Evolutionary conservation across 2,888 invertebrate genomes (phyloP).

Genomic region (Magallana nippona): DNA sequence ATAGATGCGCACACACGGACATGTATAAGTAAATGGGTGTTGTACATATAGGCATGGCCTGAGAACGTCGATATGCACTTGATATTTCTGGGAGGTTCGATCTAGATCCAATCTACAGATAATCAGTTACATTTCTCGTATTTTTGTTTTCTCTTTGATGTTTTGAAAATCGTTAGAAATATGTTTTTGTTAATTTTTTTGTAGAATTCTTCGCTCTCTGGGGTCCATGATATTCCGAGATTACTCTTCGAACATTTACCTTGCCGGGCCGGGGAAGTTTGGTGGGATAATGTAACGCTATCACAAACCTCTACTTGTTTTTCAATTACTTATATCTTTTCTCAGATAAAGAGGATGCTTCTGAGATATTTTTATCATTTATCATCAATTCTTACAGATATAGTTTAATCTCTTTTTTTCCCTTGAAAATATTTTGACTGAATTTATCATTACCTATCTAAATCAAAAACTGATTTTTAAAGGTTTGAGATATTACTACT

Average conservation of each 20-base stretch:
- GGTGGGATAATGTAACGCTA: slow-evolving; percentile 32
- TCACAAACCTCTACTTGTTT: slow-evolving; percentile 27
- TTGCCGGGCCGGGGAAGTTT: background rate
- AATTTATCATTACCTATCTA: slow-evolving; percentile 28
- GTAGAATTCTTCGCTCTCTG: slow-evolving; percentile 25
- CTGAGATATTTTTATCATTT: slow-evolving; percentile 21
- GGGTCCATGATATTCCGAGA: slow-evolving; percentile 14
- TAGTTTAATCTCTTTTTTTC: background rate
- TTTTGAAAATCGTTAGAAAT: slow-evolving; percentile 27
- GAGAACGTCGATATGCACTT: background rate
- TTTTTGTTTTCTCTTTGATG: slow-evolving; percentile 31
- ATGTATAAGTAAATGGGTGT: background rate
- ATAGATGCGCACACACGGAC: too few relatives aligned
- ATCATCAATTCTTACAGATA: slow-evolving; percentile 29
- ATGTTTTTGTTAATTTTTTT: slow-evolving; percentile 31
- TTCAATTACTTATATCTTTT: slow-evolving; percentile 29
- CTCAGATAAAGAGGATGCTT: slow-evolving; percentile 16
- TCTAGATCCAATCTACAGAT: background rate
- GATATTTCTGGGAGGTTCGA: slow-evolving; percentile 3
- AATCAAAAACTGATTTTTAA: slow-evolving; percentile 21
- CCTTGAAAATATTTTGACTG: slow-evolving; percentile 19
- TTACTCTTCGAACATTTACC: slow-evolving; percentile 25
- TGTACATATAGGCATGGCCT: background rate
- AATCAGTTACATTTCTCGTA: slow-evolving; percentile 17
- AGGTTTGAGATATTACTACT: slow-evolving; percentile 11